Evolutionary conservation across 2,113 vertebrate species (phyloP), one percentile per base, ranked within the genome.

Genomic region (Limnothrissa miodon): DNA sequence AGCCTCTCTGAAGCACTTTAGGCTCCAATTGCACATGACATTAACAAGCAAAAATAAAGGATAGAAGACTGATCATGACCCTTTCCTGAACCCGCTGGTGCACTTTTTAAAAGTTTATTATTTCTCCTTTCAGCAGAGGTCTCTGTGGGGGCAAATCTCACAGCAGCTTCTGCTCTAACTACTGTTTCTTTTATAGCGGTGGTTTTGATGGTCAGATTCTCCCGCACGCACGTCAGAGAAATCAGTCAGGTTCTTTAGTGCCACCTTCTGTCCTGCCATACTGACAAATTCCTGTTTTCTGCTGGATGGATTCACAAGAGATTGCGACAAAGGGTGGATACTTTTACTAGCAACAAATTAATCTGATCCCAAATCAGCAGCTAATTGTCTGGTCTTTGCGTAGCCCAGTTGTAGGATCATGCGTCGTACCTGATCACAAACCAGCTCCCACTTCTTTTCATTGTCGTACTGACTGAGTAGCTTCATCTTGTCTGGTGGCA

Each of bases 391-490:
- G 6, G 10, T 1, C 10, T 45, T 25, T 66, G 59, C 25, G 4
- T 66, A 66, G 59, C 25, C n/a, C 59, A 29, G 59, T 10, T 66
- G 6, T 66, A 25, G 59, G 59, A 25, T 33, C 9, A 25, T 11
- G 23, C 1, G 5, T 19, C 89, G 92, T 88, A 98, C 97, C 96
- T 98, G 96, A 91, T 98, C 97, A 78, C 98, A 99, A 88, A 99
- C 93, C 85, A 99, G 92, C 88, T 99, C 98, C 98, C 98, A 99
- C 86, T 99, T 99, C 95, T 99, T 99, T 70, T 99, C 98, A 0
- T 95, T 96, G 92, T 99, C 97, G 0, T 98, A 99, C 85, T 97
- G 97, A 88, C 93, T 96, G 74, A 99, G 90, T 51, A 99, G 93
- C 89, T 96, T 92, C 89, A 97, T 95, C 92, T 99, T 99, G 83